Evolutionary conservation across 2,113 vertebrate genomes (phyloP).

Genomic region (Sceloporus tristichus): DNA sequence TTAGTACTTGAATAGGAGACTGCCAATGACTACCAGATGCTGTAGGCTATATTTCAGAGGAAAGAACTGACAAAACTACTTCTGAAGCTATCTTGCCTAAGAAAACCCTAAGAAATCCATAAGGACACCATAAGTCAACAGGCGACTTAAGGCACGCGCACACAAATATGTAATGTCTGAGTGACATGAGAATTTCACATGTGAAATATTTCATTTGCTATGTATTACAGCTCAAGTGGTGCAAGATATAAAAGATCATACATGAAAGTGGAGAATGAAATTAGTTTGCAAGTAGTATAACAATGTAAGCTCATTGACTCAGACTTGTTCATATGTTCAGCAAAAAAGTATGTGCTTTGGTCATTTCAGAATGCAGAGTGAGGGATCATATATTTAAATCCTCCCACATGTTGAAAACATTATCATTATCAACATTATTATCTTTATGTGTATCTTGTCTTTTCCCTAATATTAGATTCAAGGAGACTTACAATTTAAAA

Average conservation of each 20-base stretch:
- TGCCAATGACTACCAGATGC: too few relatives aligned
- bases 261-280: neutral
- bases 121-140: too few relatives aligned
- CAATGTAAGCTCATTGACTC: neutral
- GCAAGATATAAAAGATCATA: neutral
- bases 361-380: neutral
- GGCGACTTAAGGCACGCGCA: too few relatives aligned
- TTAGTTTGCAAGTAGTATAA: neutral
- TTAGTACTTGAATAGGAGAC: too few relatives aligned
- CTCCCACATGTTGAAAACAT: neutral
- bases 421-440: too few relatives aligned
- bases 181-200: neutral
- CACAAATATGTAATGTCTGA: neutral
- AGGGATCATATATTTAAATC: neutral
- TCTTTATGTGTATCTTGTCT: too few relatives aligned
- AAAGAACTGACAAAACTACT: too few relatives aligned
- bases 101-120: too few relatives aligned
- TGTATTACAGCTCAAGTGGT: slow-evolving; percentile 10
- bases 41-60: too few relatives aligned
- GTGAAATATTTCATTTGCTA: neutral
- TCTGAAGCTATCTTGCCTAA: too few relatives aligned
- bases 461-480: too few relatives aligned
- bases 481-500: too few relatives aligned
- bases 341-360: neutral
- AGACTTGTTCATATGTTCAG: neutral